Percentiles rank a stretch among this genome's conserved stretches.
Conservation (phyloP, 2,888 invertebrate genomes). For the Arctia plantaginis region DNA sequence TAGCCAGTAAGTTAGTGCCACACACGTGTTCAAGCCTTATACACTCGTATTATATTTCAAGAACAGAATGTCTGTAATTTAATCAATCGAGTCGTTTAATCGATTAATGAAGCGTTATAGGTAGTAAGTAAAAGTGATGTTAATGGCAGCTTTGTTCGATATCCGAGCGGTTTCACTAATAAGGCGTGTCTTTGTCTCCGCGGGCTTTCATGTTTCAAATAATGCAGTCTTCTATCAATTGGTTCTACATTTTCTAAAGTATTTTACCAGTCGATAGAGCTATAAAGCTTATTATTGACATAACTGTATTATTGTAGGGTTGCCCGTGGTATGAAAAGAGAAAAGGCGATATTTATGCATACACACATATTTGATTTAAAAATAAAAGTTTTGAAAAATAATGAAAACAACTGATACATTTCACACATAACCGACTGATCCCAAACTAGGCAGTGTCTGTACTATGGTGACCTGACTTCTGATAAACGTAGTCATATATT, state of each 20-base stretch:
- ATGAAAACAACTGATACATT: too few relatives aligned
- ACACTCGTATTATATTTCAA: constrained; percentile 57
- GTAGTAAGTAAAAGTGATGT: constrained; percentile 77
- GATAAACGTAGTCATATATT: too few relatives aligned
- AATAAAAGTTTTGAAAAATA: not conserved
- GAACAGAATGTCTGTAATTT: constrained; percentile 74
- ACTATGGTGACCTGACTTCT: too few relatives aligned
- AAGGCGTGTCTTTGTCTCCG: constrained; percentile 55
- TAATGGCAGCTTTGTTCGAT: constrained; percentile 62
- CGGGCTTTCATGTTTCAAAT: constrained; percentile 52
- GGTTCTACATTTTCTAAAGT: not conserved
- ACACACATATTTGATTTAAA: not conserved
- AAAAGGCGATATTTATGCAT: not conserved
- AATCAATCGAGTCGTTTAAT: constrained; percentile 69
- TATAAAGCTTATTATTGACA: not conserved
- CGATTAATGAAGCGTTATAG: constrained; percentile 74
- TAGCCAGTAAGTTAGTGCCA: constrained; percentile 13
- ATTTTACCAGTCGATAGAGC: not conserved
- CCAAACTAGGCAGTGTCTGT: too few relatives aligned
- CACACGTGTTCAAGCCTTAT: constrained; percentile 29
- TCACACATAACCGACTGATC: too few relatives aligned
- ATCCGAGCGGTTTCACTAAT: constrained; percentile 59
- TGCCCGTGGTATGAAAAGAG: not conserved
- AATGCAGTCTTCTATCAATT: constrained; percentile 26
- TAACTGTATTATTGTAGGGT: not conserved